A percentile compares a stretch with the other conserved stretches of the same genome.
These are phyloP conservation scores for Tragelaphus strepsiceros DNA, from an alignment of 2,113 vertebrate genomes.

Conservation along the genomic window DNA sequence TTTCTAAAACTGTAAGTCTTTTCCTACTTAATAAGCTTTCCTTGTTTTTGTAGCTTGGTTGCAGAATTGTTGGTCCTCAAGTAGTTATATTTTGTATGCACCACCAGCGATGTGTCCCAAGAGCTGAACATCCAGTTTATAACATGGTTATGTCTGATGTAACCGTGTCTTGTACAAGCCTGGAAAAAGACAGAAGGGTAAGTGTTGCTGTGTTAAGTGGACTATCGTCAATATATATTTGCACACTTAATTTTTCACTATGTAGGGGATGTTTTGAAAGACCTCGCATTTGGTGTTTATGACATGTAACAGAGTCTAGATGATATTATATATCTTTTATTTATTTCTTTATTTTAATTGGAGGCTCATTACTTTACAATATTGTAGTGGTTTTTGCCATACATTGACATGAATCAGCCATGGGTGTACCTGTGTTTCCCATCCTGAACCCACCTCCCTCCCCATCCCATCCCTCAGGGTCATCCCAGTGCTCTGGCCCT, in stretches of 20 bases:
- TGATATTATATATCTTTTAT: not conserved
- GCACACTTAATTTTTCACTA: not conserved
- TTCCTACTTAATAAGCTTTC: not conserved
- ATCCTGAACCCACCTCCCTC: not conserved
- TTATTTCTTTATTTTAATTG: not conserved
- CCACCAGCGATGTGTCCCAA: slow-evolving; percentile 91
- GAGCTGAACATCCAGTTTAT: slow-evolving; percentile 91
- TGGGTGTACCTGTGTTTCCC: not conserved
- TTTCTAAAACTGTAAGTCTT: not conserved
- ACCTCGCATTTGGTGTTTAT: not conserved
- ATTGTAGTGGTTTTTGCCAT: not conserved
- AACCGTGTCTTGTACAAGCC: slow-evolving; percentile 92
- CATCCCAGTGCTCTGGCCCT: not conserved
- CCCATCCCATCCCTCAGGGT: not conserved
- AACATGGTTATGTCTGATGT: slow-evolving; percentile 96
- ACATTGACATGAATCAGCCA: not conserved
- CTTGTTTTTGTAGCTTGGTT: slow-evolving; percentile 85
- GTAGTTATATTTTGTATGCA: slow-evolving; percentile 94
- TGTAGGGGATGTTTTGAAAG: not conserved
- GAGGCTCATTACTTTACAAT: not conserved
- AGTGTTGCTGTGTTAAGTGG: not conserved
- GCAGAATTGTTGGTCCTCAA: slow-evolving; percentile 94
- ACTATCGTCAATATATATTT: not conserved
- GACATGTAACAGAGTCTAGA: not conserved
- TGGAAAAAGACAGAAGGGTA: slow-evolving; percentile 93